phyloP scores from a whole-genome alignment of 1,140 invertebrate genomes.

The Diploscapter pachys region DNA sequence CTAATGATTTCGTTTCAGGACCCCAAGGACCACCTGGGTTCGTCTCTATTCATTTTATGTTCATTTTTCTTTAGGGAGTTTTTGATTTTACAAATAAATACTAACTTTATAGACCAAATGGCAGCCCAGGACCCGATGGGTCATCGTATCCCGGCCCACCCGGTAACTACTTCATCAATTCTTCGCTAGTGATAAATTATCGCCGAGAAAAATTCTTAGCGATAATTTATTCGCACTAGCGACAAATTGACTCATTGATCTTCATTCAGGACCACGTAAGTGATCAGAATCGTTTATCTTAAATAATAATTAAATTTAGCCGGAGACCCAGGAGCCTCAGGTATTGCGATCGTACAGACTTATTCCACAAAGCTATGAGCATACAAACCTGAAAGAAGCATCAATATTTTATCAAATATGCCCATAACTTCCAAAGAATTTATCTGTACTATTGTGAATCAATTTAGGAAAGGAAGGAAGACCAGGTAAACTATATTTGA shows the following conservation, averaged over 20 bases:
- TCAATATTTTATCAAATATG: no score
- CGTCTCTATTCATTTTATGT: no score
- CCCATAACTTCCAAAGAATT: no score
- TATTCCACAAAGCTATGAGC: no score
- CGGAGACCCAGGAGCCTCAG: no score
- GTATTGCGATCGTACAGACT: no score
- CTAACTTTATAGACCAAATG: constrained; percentile 23
- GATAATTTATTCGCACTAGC: not conserved
- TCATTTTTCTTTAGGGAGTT: no score
- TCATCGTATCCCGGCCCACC: constrained; percentile 50
- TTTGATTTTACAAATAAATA: no score
- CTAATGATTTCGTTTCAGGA: constrained; percentile 7
- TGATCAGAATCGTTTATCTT: not conserved
- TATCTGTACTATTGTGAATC: no score
- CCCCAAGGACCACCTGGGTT: constrained; percentile 33
- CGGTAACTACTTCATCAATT: constrained; percentile 37
- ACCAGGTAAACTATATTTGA: no score
- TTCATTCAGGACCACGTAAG: constrained; percentile 51
- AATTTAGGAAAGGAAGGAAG: no score
- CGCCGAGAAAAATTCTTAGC: not conserved
- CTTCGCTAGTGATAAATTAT: constrained; percentile 2
- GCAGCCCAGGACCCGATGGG: constrained; percentile 56
- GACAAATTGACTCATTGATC: constrained; percentile 44
- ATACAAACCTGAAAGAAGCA: no score
- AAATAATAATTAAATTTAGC: not conserved